Conservation (phyloP, 2,113 vertebrate genomes). For the Nicator chloris region DNA sequence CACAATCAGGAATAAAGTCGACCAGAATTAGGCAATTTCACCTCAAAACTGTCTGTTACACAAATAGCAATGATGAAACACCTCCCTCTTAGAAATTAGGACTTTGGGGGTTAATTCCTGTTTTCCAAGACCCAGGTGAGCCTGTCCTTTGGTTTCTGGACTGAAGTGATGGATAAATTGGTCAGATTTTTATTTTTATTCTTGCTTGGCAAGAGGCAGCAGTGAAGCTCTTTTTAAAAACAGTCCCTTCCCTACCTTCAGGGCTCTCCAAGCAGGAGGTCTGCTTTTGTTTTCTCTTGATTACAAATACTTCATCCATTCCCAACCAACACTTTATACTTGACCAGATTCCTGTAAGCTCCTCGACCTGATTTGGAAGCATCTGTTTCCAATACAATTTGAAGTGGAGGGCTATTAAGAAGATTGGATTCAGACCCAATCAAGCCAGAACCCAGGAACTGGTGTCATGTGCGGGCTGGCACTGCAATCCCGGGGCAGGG, state of each 20-base stretch:
- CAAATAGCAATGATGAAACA: neutral
- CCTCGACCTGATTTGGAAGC: slow-evolving; percentile 60
- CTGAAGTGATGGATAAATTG: neutral
- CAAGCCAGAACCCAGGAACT: slow-evolving; percentile 67
- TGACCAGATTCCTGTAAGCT: slow-evolving; percentile 12
- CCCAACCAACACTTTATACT: slow-evolving; percentile 1
- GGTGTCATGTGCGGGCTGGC: slow-evolving; percentile 54
- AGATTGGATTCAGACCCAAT: slow-evolving; percentile 72
- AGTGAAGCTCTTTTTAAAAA: neutral
- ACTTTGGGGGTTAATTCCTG: neutral
- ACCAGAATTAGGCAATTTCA: neutral
- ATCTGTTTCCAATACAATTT: slow-evolving; percentile 72
- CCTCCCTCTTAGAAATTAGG: neutral
- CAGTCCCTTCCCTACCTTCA: slow-evolving; percentile 20
- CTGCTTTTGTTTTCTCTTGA: slow-evolving; percentile 51
- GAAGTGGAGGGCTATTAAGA: slow-evolving; percentile 60
- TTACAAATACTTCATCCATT: slow-evolving; percentile 50
- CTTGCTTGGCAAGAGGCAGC: slow-evolving; percentile 8
- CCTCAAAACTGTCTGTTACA: neutral
- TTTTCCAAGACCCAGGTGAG: neutral
- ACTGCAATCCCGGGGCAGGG: neutral
- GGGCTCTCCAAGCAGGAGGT: slow-evolving; percentile 53
- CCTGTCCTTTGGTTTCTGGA: neutral
- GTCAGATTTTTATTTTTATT: neutral
- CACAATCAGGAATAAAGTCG: neutral